These are phyloP conservation scores for Pelodiscus sinensis DNA, from an alignment of 2,113 vertebrate species.

Conservation along the genomic window DNA sequence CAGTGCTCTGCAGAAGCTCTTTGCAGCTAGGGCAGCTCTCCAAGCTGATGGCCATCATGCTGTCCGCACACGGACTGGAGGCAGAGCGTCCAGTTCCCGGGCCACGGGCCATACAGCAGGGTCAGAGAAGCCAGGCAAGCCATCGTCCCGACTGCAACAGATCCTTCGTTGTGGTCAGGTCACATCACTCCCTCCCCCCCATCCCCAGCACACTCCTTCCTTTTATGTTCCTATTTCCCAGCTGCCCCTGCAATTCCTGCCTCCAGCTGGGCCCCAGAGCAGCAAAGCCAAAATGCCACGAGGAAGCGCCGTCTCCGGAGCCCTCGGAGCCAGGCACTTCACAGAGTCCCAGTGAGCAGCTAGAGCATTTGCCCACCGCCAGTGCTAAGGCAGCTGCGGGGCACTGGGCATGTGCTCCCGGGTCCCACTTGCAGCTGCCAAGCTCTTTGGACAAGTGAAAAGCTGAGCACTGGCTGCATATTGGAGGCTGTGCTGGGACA, in stretches of 20 bases:
- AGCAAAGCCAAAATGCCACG: rapidly evolving
- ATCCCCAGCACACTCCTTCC: too few relatives aligned
- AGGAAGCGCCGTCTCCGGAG: rapidly evolving
- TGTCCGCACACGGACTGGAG: rapidly evolving
- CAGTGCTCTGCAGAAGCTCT: neutral
- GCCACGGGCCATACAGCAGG: rapidly evolving
- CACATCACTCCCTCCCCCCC: neutral
- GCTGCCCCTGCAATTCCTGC: neutral
- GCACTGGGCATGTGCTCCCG: neutral
- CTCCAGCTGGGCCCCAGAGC: neutral
- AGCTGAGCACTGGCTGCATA: neutral
- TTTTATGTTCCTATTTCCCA: neutral
- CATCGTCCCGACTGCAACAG: neutral
- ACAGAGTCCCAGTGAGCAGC: neutral
- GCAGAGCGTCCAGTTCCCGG: rapidly evolving
- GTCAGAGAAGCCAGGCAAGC: neutral
- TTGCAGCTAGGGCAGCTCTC: rapidly evolving
- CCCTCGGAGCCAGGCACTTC: neutral
- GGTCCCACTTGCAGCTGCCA: neutral
- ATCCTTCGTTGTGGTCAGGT: rapidly evolving
- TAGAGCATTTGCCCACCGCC: neutral
- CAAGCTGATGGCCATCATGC: neutral
- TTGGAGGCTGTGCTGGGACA: too few relatives aligned
- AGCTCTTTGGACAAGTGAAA: neutral
- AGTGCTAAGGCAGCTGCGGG: neutral